Evolutionary conservation across 2,888 invertebrate genomes (phyloP).

Genomic region (Chrysopilus asiliformis): DNA sequence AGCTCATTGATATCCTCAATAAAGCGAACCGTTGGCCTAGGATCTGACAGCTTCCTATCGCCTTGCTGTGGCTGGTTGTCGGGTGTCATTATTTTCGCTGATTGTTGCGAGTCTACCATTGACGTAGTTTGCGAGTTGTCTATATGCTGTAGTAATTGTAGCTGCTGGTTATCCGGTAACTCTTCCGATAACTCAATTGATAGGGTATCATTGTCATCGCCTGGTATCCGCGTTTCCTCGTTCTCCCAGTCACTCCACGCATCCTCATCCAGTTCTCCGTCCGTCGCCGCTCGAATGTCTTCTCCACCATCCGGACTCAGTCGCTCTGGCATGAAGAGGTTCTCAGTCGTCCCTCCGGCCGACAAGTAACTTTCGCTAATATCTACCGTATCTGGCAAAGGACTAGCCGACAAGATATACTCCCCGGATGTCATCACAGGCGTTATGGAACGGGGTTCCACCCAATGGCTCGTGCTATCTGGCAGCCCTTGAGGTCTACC

Average conservation of each 20-base stretch:
- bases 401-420: conserved; percentile 31
- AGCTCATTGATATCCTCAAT: conserved; percentile 59
- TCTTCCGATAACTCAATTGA: neutral
- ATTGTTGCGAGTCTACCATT: conserved; percentile 1
- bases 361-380: conserved; percentile 16
- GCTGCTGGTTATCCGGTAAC: neutral
- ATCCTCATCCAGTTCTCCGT: conserved; percentile 46
- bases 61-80: neutral
- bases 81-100: neutral
- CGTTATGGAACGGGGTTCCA: conserved; percentile 34
- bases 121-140: neutral
- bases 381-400: conserved; percentile 24
- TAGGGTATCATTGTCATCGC: conserved; percentile 13
- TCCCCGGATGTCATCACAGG: conserved; percentile 27
- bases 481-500: conserved; percentile 51
- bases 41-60: neutral
- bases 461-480: conserved; percentile 21
- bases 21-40: conserved; percentile 15
- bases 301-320: conserved; percentile 77
- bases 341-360: conserved; percentile 6
- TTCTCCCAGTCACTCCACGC: conserved; percentile 76
- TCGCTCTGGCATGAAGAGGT: conserved; percentile 49
- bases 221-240: conserved; percentile 31
- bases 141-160: too few relatives aligned
- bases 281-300: conserved; percentile 39